A percentile compares a stretch with the other conserved stretches of the same genome.
Evolutionary conservation across 2,888 invertebrate genomes (phyloP).

Genomic region (Linnaemya vulpina): DNA sequence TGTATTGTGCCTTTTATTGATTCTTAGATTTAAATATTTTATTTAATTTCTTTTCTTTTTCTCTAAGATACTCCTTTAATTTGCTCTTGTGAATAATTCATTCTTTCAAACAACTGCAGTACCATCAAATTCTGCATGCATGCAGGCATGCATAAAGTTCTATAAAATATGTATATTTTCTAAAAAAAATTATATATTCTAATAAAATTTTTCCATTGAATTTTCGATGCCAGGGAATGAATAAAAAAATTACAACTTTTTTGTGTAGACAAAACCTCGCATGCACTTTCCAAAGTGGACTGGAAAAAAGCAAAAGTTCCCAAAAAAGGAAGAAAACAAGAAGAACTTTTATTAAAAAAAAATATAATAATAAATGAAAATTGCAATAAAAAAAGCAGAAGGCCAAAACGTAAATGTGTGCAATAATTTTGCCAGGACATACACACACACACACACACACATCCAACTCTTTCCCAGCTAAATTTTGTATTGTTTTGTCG

Average conservation of each 20-base stretch:
- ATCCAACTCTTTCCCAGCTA: constrained; percentile 25
- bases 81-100: too few species aligned
- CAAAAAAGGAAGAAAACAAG: constrained; percentile 36
- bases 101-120: constrained; percentile 4
- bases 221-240: constrained; percentile 43
- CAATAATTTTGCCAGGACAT: constrained; percentile 61
- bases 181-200: constrained; percentile 32
- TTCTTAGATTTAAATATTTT: too few species aligned
- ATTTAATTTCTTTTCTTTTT: too few species aligned
- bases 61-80: too few species aligned
- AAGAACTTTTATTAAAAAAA: constrained; percentile 37
- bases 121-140: background rate
- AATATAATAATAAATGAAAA: constrained; percentile 25
- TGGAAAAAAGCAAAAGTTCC: background rate
- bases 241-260: constrained; percentile 39
- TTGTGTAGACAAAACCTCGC: constrained; percentile 48
- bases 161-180: constrained; percentile 14
- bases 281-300: background rate
- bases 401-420: constrained; percentile 59
- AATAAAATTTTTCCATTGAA: constrained; percentile 13
- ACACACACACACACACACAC: too few species aligned
- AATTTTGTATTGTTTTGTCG: background rate
- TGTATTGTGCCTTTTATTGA: too few species aligned
- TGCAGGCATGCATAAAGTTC: constrained; percentile 39
- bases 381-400: constrained; percentile 56